Evolutionary conservation across 1,140 invertebrate species (phyloP).

Genomic region (Lepidurus couesii): DNA sequence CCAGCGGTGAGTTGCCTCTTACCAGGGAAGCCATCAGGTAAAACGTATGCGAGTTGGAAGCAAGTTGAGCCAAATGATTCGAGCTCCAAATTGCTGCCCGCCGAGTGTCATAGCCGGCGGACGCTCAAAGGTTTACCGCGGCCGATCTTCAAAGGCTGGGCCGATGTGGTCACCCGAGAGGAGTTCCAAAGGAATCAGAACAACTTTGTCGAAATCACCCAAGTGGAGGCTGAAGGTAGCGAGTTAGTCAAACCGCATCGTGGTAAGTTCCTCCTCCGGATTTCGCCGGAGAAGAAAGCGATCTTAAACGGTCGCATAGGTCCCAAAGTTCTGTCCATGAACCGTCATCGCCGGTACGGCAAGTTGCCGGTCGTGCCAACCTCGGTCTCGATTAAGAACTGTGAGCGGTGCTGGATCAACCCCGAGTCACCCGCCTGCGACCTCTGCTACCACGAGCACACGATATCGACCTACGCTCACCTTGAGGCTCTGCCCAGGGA

Average conservation of each 20-base stretch:
- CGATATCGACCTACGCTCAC: conserved; percentile 4
- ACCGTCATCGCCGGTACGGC: neutral
- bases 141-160: neutral
- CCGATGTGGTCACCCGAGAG: neutral
- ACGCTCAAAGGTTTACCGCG: neutral
- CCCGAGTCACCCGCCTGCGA: conserved; percentile 31
- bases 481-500: neutral
- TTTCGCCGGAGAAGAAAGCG: conserved; percentile 26
- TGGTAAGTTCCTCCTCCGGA: conserved; percentile 4
- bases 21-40: neutral
- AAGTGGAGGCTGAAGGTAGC: neutral
- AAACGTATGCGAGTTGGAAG: neutral
- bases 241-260: neutral
- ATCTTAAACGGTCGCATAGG: neutral
- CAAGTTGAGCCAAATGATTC: neutral
- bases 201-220: neutral
- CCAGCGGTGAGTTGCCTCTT: neutral
- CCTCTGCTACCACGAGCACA: conserved; percentile 2
- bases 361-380: neutral
- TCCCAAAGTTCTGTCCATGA: neutral
- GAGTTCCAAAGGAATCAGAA: neutral
- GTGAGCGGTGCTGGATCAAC: conserved; percentile 33
- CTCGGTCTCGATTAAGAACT: neutral
- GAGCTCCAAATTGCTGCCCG: neutral
- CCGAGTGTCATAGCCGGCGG: neutral